Conservation (phyloP, 2,888 invertebrate species). For the Drosophila hamatofila region DNA sequence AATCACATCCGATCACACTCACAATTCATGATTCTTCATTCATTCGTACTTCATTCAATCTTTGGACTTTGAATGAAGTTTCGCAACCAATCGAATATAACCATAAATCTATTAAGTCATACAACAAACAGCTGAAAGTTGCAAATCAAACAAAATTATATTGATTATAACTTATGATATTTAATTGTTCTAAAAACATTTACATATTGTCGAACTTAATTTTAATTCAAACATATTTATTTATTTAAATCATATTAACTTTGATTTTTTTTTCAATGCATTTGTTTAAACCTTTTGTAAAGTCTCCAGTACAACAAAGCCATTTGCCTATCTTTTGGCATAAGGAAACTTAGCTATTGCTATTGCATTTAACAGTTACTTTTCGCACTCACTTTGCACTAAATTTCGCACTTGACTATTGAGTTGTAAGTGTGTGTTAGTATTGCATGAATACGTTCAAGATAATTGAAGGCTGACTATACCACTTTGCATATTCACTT, state of each 20-base stretch:
- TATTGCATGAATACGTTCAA: neutral
- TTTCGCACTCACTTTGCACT: neutral
- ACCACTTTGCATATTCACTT: neutral
- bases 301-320: neutral
- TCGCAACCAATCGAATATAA: neutral
- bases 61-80: neutral
- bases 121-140: neutral
- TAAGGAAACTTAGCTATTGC: neutral
- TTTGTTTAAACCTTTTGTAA: neutral
- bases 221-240: neutral
- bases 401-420: neutral
- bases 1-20: neutral
- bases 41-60: neutral
- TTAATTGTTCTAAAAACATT: neutral
- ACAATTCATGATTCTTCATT: neutral
- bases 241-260: neutral
- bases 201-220: too few relatives aligned
- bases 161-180: neutral
- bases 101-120: neutral
- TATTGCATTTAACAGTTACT: neutral
- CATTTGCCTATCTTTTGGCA: neutral
- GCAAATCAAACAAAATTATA: neutral
- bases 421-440: neutral
- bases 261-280: neutral
- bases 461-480: neutral